A percentile compares a stretch with the other conserved stretches of the same genome.
phyloP scores from a whole-genome alignment of 37 sponge, comb jelly and placozoan genomes.

The Crambe crambe region DNA sequence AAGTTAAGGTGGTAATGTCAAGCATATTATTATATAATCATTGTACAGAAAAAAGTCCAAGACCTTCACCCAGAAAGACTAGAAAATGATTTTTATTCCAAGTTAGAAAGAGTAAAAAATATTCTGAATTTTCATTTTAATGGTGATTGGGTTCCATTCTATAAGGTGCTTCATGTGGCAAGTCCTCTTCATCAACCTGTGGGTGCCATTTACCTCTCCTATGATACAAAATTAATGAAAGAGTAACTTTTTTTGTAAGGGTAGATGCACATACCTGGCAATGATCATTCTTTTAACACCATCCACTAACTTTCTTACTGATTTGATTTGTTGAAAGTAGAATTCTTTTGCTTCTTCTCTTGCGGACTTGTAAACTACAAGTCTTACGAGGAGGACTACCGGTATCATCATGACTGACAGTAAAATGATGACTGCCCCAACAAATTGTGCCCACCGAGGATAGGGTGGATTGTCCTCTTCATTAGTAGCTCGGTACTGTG shows the following conservation, averaged over 20 bases:
- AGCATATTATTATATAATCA: neutral
- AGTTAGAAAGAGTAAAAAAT: neutral
- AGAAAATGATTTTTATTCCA: neutral
- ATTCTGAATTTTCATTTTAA: no score
- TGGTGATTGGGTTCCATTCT: no score
- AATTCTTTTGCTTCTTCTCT: constrained; percentile 47
- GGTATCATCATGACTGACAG: constrained; percentile 73
- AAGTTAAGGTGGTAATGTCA: neutral
- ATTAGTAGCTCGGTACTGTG: neutral
- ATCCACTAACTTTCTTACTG: no score
- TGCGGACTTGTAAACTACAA: constrained; percentile 36
- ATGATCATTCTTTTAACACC: no score
- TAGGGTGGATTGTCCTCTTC: constrained; percentile 20
- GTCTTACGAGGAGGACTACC: constrained; percentile 56
- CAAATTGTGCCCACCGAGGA: constrained; percentile 82
- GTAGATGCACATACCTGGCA: no score
- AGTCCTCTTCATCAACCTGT: no score
- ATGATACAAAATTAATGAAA: no score
- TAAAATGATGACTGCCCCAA: constrained; percentile 72
- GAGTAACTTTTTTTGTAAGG: no score
- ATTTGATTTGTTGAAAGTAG: no score
- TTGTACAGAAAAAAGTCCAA: constrained; percentile 49
- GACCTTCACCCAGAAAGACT: constrained; percentile 44
- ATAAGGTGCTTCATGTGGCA: no score
- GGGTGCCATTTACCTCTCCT: no score